Evolutionary conservation across 2,797 vertebrate genomes (phyloP).

Genomic region (Eulemur coronatus): DNA sequence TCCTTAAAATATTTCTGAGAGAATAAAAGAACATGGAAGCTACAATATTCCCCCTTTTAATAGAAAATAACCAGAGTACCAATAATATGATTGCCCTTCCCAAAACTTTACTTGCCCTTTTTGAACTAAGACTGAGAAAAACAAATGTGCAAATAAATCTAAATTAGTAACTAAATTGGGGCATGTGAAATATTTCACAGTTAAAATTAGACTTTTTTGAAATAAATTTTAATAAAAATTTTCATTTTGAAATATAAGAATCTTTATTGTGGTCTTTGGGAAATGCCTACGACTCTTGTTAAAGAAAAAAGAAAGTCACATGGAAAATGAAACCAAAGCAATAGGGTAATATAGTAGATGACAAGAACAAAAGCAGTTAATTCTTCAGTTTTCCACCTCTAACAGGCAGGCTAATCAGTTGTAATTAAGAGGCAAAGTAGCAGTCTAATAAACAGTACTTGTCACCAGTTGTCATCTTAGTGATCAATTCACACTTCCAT

Average conservation of each 20-base stretch:
- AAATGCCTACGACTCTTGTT: not conserved
- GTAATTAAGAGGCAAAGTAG: conserved; percentile 94
- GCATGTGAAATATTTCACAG: not conserved
- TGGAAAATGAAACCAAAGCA: not conserved
- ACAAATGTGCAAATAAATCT: not conserved
- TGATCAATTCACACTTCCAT: conserved; percentile 93
- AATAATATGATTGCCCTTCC: not conserved
- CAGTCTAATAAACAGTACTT: conserved; percentile 91
- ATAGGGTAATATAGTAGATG: conserved; percentile 45
- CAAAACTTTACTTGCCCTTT: not conserved
- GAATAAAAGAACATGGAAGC: not conserved
- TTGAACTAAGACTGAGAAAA: not conserved
- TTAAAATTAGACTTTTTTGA: not conserved
- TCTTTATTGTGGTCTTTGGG: not conserved
- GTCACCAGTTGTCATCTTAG: conserved; percentile 92
- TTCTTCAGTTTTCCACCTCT: conserved; percentile 71
- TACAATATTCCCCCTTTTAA: not conserved
- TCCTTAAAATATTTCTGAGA: not conserved
- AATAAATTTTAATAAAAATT: not conserved
- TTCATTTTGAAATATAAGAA: not conserved
- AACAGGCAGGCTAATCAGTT: conserved; percentile 80
- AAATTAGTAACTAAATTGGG: not conserved
- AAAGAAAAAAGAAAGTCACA: not conserved
- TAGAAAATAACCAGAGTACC: not conserved
- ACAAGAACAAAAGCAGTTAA: conserved; percentile 65